Conservation (phyloP, 2,888 invertebrate genomes). For the Hoplodrina blanda region DNA sequence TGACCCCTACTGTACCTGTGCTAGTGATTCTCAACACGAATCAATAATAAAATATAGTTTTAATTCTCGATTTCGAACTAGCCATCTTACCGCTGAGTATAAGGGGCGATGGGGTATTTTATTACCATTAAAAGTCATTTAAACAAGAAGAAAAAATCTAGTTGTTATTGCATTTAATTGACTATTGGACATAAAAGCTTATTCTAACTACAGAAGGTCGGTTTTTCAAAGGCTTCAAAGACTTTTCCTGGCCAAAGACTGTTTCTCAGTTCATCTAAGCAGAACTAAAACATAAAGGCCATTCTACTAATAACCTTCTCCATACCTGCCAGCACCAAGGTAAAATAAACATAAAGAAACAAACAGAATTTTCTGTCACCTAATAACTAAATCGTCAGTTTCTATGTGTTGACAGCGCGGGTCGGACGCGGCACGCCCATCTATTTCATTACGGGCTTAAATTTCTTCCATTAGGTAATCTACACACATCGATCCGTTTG, state of each 20-base stretch:
- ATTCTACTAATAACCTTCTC: conserved; percentile 13
- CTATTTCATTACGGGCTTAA: conserved; percentile 70
- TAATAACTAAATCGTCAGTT: conserved; percentile 32
- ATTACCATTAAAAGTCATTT: too few relatives aligned
- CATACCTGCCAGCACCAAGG: conserved; percentile 2
- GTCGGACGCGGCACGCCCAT: conserved; percentile 52
- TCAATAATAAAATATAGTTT: too few relatives aligned
- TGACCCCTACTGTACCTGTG: too few relatives aligned
- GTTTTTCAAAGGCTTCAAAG: neutral
- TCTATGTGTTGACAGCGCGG: conserved; percentile 16
- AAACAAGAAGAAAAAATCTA: too few relatives aligned
- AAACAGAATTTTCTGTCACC: neutral
- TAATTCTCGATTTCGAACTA: too few relatives aligned
- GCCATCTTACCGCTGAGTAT: too few relatives aligned
- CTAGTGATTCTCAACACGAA: too few relatives aligned
- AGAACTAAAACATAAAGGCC: neutral
- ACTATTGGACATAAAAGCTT: neutral
- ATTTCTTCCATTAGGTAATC: conserved; percentile 67
- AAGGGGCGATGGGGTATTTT: too few relatives aligned
- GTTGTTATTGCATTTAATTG: too few relatives aligned
- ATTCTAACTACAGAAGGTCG: neutral
- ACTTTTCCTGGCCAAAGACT: neutral
- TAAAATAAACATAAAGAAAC: conserved; percentile 13
- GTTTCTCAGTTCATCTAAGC: neutral
- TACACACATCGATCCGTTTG: conserved; percentile 42